Percentiles rank a stretch among this genome's conserved stretches.
Conservation (phyloP, 2,888 invertebrate species). For the Encarsia formosa region DNA sequence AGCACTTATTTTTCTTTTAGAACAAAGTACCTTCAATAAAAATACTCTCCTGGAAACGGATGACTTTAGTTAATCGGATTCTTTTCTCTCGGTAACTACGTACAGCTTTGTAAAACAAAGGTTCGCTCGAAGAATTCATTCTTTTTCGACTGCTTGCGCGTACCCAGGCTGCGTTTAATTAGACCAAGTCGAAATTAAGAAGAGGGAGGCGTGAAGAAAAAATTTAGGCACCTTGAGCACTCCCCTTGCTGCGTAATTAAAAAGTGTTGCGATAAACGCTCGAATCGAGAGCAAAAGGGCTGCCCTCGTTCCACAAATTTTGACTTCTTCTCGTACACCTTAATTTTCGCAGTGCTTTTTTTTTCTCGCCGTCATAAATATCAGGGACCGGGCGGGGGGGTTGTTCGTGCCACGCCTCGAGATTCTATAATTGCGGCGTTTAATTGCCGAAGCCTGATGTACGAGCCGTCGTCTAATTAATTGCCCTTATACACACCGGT, state of each 20-base stretch:
- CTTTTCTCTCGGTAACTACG: too few species aligned
- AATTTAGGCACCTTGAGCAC: too few species aligned
- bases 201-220: constrained; percentile 33
- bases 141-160: constrained; percentile 18
- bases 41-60: too few species aligned
- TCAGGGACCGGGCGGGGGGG: constrained; percentile 11
- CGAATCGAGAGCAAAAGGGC: constrained; percentile 18
- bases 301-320: constrained; percentile 25
- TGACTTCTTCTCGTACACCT: neutral
- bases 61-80: too few species aligned
- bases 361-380: constrained; percentile 23
- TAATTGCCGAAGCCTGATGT: constrained; percentile 47
- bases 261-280: constrained; percentile 43
- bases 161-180: constrained; percentile 25
- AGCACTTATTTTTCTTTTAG: too few species aligned
- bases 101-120: constrained; percentile 22
- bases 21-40: too few species aligned
- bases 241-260: constrained; percentile 46
- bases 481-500: constrained; percentile 29
- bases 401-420: constrained; percentile 43
- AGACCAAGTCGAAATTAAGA: constrained; percentile 22
- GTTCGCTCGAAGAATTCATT: constrained; percentile 19
- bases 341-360: constrained; percentile 6
- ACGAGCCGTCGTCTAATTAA: constrained; percentile 41
- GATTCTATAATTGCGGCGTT: constrained; percentile 49